These are phyloP conservation scores for Gymnoscopelus braueri DNA, from an alignment of 2,797 vertebrate species.

Conservation along the genomic window DNA sequence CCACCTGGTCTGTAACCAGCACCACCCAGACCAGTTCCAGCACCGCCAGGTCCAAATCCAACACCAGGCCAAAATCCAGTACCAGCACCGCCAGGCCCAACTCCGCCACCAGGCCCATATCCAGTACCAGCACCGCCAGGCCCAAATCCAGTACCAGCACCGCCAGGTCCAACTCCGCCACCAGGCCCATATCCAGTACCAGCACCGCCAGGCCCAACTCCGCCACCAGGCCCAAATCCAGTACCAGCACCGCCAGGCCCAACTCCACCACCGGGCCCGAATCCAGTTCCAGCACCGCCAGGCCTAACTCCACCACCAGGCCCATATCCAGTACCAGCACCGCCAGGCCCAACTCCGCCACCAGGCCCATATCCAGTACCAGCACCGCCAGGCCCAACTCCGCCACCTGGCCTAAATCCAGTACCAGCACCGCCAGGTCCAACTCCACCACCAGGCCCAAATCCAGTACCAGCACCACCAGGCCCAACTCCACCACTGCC, in stretches of 20 bases:
- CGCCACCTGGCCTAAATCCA: conserved; percentile 45
- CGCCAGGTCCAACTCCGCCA: conserved; percentile 4
- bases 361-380: conserved; percentile 23
- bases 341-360: conserved; percentile 22
- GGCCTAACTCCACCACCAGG: conserved; percentile 2
- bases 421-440: conserved; percentile 11
- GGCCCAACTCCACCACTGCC: conserved; percentile 44
- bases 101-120: conserved; percentile 36
- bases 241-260: conserved; percentile 43
- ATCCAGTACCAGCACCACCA: conserved; percentile 1
- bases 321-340: conserved; percentile 36
- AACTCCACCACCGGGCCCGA: conserved; percentile 20
- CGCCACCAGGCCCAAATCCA: conserved; percentile 15
- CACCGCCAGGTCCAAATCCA: conserved; percentile 25
- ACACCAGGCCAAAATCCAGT: conserved; percentile 39
- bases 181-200: conserved; percentile 7
- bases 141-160: not conserved
- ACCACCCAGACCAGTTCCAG: conserved; percentile 1
- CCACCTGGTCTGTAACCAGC: conserved; percentile 31
- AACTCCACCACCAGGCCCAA: too few relatives aligned
- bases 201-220: conserved; percentile 15
- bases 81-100: conserved; percentile 36
- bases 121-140: conserved; percentile 22
- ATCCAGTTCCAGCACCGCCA: conserved; percentile 31
- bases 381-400: conserved; percentile 17